Evolutionary conservation across 2,113 vertebrate species (phyloP).

Genomic region (Periophthalmodon schlosseri): DNA sequence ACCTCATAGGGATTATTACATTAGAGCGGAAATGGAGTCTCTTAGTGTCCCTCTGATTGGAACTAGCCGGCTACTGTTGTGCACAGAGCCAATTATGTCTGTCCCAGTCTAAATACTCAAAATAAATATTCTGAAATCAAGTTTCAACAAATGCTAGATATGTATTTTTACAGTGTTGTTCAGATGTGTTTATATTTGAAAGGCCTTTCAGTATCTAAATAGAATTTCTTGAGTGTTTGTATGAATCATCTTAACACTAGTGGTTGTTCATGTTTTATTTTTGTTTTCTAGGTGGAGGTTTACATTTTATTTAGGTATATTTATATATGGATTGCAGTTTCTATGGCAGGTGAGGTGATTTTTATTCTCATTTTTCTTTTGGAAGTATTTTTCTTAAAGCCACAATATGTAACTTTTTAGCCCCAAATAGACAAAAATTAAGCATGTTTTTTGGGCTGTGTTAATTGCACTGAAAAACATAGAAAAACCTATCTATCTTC

Average conservation of each 20-base stretch:
- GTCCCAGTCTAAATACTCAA: neutral
- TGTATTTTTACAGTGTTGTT: neutral
- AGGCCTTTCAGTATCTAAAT: too few species aligned
- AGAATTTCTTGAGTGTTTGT: neutral
- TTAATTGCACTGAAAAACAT: too few species aligned
- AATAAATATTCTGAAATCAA: neutral
- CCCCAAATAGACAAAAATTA: too few species aligned
- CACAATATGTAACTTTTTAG: too few species aligned
- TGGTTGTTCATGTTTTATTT: neutral
- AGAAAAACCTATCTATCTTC: too few species aligned
- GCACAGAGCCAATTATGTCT: neutral
- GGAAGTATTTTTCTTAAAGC: neutral
- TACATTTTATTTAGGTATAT: conserved; percentile 93
- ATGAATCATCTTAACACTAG: neutral
- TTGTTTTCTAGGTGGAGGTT: conserved; percentile 90
- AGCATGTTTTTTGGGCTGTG: too few species aligned
- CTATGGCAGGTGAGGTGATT: conserved; percentile 89
- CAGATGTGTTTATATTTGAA: neutral
- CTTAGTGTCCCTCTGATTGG: too few species aligned
- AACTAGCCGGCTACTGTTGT: too few species aligned
- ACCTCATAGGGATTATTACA: too few species aligned
- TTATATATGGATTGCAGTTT: conserved; percentile 90
- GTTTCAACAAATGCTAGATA: neutral
- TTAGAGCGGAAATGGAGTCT: too few species aligned
- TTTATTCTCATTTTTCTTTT: neutral